Conservation (phyloP, 2,113 vertebrate genomes). For the Brachirus orientalis region DNA sequence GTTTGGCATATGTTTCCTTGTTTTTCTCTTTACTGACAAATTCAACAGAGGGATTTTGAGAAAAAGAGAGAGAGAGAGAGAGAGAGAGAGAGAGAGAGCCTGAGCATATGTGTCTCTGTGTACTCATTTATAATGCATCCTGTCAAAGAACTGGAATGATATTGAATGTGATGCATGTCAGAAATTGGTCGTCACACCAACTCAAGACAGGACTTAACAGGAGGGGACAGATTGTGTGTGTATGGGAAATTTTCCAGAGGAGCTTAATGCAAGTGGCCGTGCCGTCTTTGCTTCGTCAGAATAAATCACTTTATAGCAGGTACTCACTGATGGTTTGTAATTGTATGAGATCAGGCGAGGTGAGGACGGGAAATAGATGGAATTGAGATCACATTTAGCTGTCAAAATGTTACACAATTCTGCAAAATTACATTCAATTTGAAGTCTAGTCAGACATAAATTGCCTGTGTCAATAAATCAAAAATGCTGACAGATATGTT, state of each 20-base stretch:
- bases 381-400: constrained; percentile 35
- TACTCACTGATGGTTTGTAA: constrained; percentile 31
- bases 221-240: constrained; percentile 43
- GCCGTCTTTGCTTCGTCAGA: constrained; percentile 39
- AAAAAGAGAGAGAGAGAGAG: not conserved
- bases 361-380: constrained; percentile 28
- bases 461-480: constrained; percentile 35
- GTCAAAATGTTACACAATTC: constrained; percentile 39
- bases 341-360: constrained; percentile 32
- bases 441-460: constrained; percentile 42
- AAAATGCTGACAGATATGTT: constrained; percentile 39
- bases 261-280: constrained; percentile 17
- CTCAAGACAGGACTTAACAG: constrained; percentile 59
- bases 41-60: constrained; percentile 11
- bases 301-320: constrained; percentile 10
- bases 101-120: constrained; percentile 37
- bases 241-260: constrained; percentile 22
- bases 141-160: constrained; percentile 69
- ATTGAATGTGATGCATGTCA: constrained; percentile 78
- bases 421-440: constrained; percentile 34
- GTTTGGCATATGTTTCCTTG: constrained; percentile 5
- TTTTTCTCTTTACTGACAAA: constrained; percentile 10
- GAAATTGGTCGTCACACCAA: constrained; percentile 63
- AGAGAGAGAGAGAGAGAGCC: not conserved
- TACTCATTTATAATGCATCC: constrained; percentile 77